Conservation (phyloP, 2,797 vertebrate species). For the Gymnothorax javanicus region DNA sequence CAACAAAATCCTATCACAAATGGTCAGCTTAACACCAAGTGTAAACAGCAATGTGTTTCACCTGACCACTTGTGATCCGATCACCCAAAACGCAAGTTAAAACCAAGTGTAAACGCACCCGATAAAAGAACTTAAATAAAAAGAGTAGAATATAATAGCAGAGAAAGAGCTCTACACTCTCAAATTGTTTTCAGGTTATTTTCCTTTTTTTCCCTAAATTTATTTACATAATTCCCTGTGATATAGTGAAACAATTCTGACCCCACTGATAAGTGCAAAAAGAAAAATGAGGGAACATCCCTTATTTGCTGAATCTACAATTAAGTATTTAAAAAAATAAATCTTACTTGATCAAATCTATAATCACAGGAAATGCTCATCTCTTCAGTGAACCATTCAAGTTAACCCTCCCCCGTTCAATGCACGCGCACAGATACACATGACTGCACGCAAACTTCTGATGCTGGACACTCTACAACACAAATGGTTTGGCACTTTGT, state of each 20-base stretch:
- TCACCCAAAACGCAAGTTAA: too few species aligned
- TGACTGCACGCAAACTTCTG: slow-evolving; percentile 46
- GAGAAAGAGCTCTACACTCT: neutral
- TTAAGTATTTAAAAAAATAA: slow-evolving; percentile 74
- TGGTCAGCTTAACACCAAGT: too few species aligned
- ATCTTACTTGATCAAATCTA: slow-evolving; percentile 70
- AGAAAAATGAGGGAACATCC: slow-evolving; percentile 36
- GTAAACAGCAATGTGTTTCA: too few species aligned
- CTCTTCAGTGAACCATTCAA: slow-evolving; percentile 56
- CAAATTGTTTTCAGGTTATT: neutral
- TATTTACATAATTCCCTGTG: slow-evolving; percentile 31
- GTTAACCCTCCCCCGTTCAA: neutral
- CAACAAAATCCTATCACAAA: too few species aligned
- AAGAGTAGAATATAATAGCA: neutral
- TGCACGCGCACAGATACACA: slow-evolving; percentile 49
- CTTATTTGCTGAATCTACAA: slow-evolving; percentile 44
- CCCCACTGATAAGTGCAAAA: slow-evolving; percentile 31
- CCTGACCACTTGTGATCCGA: too few species aligned
- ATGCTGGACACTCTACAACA: slow-evolving; percentile 58
- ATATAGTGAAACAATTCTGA: slow-evolving; percentile 32
- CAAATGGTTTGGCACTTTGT: slow-evolving; percentile 78
- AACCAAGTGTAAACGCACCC: too few species aligned
- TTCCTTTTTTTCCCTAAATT: slow-evolving; percentile 13
- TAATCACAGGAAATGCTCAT: slow-evolving; percentile 70
- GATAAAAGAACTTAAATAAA: neutral